Evolutionary conservation across 2,797 vertebrate genomes (phyloP), one percentile per base, ranked within the genome.

Genomic region (Pseudomugil gertrudae): DNA sequence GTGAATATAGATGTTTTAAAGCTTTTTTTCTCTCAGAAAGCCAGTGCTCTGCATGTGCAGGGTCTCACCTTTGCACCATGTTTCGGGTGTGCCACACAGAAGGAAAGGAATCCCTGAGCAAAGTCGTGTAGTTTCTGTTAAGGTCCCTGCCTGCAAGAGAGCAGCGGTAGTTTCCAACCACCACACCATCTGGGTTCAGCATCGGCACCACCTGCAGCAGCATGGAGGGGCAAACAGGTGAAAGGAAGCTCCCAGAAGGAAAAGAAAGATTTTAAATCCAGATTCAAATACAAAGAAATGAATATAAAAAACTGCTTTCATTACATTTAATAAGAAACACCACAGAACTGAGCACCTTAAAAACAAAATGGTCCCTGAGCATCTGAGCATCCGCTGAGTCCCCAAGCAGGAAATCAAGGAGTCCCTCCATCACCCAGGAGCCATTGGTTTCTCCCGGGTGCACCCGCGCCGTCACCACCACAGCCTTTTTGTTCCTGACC

Each of bases 121-220:
- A 21, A 0, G 92, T 95, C 38, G 89, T 87, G 32, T 98, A 99
- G 63, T 95, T 95, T 54, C 98, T 91, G 89, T 98, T 99, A 72
- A 97, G 93, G 78, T 99, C 97, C 0, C 91, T 89, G 51, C 97
- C 97, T 0, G 93, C 90, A 81, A 99, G 69, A 1, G 97, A 98
- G 81, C 97, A 99, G 56, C 97, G 95, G 38, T 96, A 97, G 79
- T 98, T 98, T 1, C 98, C 97, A 61, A 98, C 97, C 27, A 99
- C 93, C 33, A 99, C 96, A 0, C 97, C 96, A 0, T 99, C 96
- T 0, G 97, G 97, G 69, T 98, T 99, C 72, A 99, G 89, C 96
- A 98, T 98, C 0, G 97, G 98, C 51, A 98, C 92, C 80, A 97
- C 87, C 94, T 95, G 72, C 43, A 78, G 48, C 43, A 53, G 47